Percentiles rank a stretch among this genome's conserved stretches.
Evolutionary conservation across 2,888 invertebrate genomes (phyloP).

Genomic region (Cryptocephalus primarius): DNA sequence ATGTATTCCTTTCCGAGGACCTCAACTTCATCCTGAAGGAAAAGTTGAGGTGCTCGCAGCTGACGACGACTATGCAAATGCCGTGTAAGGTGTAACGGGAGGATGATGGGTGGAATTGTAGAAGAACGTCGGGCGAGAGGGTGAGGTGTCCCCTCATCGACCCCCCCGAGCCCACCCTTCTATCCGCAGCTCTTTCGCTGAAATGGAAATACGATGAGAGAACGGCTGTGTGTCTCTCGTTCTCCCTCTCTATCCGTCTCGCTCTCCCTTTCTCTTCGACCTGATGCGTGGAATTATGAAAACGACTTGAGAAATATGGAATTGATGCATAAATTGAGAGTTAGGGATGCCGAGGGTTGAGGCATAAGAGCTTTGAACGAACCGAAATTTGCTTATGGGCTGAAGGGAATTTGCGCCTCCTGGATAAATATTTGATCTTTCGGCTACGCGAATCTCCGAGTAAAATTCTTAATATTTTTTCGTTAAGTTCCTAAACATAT

Average conservation of each 20-base stretch:
- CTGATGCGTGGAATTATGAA: constrained; percentile 40
- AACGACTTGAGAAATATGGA: constrained; percentile 41
- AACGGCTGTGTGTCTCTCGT: constrained; percentile 28
- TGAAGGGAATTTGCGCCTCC: background rate
- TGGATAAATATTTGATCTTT: no score
- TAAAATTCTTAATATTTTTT: no score
- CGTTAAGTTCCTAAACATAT: no score
- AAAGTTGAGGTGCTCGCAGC: constrained; percentile 42
- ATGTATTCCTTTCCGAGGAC: no score
- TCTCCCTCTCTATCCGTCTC: no score
- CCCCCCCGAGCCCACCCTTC: constrained; percentile 6
- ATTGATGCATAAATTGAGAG: constrained; percentile 37
- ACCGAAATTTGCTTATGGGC: background rate
- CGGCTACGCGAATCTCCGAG: background rate
- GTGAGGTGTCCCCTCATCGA: constrained; percentile 5
- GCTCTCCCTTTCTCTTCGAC: constrained; percentile 13
- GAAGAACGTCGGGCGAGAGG: constrained; percentile 1
- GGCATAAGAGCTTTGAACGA: background rate
- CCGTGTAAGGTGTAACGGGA: constrained; percentile 25
- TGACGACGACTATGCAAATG: constrained; percentile 44
- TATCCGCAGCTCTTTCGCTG: background rate
- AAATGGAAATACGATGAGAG: constrained; percentile 23
- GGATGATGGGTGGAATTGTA: constrained; percentile 3
- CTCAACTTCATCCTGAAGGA: constrained; percentile 16
- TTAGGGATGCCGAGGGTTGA: constrained; percentile 4